Evolutionary conservation across 1,140 invertebrate genomes (phyloP), one percentile per base, ranked within the genome.

Genomic region (Protaetia brevitarsis): DNA sequence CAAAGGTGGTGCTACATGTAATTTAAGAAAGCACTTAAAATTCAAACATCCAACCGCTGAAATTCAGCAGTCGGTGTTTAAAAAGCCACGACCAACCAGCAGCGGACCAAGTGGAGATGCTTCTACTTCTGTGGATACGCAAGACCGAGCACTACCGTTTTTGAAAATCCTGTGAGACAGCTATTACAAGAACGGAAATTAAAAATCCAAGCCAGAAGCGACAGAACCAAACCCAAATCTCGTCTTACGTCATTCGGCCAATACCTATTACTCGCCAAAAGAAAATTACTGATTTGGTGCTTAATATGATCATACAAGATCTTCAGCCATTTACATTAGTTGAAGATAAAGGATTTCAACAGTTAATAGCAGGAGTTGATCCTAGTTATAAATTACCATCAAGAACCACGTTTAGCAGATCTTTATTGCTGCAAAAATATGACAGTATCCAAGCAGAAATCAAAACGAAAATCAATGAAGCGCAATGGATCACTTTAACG

Each of bases 291-390:
- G 56, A 67, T 71, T 72, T 65, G 67, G 68, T 72, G 66, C 68
- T 72, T 65, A 71, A 73, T n/a, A 69, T 71, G 66, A 67, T 67
- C 64, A 36, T 70, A 57, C 73, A 72, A 71, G 71, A 71, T 58
- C 31, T 72, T 64, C 68, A 72, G 58, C 71, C 68, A 58, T 71
- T 72, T 71, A 70, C 69, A 11, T 28, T 67, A 16, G 62, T 71
- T 69, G 72, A 74, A 67, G 71, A 74, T 56, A 37, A 34, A 37
- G 69, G 68, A 69, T 74, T 73, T 68, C 70, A 70, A 71, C 63
- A 70, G 8, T 64, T 73, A 16, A 21, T 56, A 7, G 7, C 7
- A 7, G 7, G 19, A 6, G 7, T 56, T 10, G 19, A 56, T 6
- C 45, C 45, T 10, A 16, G 45, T 16, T 56, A 56, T 16, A 56